A percentile compares a stretch with the other conserved stretches of the same genome.
phyloP scores from a whole-genome alignment of 2,113 vertebrate genomes.

The Malurus alboscapulatus region DNA sequence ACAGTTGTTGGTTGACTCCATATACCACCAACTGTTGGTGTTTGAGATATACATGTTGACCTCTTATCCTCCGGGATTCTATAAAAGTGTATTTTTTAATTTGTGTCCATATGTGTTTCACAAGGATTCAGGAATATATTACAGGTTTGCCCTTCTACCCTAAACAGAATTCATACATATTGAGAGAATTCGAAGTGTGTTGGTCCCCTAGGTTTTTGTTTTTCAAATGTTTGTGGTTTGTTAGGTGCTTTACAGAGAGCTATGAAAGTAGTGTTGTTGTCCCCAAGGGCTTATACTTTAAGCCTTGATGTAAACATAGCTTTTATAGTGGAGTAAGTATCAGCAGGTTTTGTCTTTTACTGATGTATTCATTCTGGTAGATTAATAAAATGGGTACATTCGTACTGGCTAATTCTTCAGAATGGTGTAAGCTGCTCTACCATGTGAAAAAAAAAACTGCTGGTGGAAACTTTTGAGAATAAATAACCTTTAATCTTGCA shows the following conservation, averaged over 20 bases:
- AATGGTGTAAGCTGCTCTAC: background rate
- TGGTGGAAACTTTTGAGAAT: background rate
- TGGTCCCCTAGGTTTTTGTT: background rate
- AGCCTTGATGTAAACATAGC: background rate
- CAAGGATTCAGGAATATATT: background rate
- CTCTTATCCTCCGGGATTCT: background rate
- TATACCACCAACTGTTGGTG: background rate
- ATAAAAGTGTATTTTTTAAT: background rate
- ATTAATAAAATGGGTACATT: background rate
- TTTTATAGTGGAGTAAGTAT: background rate
- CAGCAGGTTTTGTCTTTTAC: background rate
- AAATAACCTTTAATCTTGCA: background rate
- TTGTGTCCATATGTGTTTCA: background rate
- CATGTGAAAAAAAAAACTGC: background rate
- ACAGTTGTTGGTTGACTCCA: background rate
- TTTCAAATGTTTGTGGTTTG: background rate
- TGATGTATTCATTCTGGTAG: background rate
- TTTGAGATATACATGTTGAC: accelerated
- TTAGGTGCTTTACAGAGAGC: background rate
- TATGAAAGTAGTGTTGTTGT: background rate
- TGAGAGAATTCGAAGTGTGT: background rate
- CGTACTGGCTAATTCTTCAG: background rate
- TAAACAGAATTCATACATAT: background rate
- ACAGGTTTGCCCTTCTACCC: background rate
- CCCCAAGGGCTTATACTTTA: background rate